Base-by-base conservation (phyloP, 1,140 invertebrate genomes). In the Drosophila hydei region DNA sequence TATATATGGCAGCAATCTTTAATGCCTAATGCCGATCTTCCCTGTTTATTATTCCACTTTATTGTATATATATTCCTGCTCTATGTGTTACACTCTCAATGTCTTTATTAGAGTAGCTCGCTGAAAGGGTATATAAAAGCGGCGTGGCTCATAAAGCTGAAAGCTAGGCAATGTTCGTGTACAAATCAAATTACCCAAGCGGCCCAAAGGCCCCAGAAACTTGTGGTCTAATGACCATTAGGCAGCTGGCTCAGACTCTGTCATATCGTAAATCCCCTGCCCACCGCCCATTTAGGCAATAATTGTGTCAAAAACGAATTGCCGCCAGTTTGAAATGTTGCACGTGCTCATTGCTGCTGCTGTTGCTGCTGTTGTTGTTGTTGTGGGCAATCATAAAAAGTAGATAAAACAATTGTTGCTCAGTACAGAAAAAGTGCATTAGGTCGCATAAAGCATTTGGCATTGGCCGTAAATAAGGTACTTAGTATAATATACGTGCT, bases 251-350 rank as follows among this genome's bases (percentile, higher is more conserved):
- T 75, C 51, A 14, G 61, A 42, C 30, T 36, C 16, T 50, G 36
- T 60, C 42, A 56, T 47, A 58, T 63, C 51, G 47, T 47, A 63
- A 64, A 36, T 43, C 45, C 30, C 43, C 18, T 18, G 11, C 9
- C 12, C 18, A 12, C 21, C 19, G 4, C 45, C 19, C 14, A 18
- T 9, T 47, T 38, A 19, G 55, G 48, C 70, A 67, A 72, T 63
- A 87, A 77, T 77, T 77, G 77, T 85, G 81, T 80, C 74, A 87
- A 79, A 84, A 72, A 55, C 62, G 50, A 69, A 74, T 60, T 33
- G 64, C 78, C 62, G 77, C 72, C 73, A 58, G 63, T 77, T 73
- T 64, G 36, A 80, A 77, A 59, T 70, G 76, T 55, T 84, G 80
- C 80, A 87, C 80, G 80, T 84, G 81, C 77, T 77, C 62, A 64